Percentiles rank a stretch among this genome's conserved stretches.
Conservation (phyloP, 2,888 invertebrate species). For the Caenorhabditis doughertyi region DNA sequence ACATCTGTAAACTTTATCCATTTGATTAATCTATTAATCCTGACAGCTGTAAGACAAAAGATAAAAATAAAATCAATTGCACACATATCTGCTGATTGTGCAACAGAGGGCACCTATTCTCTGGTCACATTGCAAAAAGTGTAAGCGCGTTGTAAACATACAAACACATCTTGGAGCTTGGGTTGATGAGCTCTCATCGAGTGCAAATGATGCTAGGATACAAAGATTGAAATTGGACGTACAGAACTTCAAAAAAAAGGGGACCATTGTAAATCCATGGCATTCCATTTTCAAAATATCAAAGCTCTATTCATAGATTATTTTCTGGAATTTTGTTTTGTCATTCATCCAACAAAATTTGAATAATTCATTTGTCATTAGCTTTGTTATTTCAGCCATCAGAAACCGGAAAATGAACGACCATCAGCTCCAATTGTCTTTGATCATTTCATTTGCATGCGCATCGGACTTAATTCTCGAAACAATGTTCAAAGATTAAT, state of each 20-base stretch:
- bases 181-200: slow-evolving; percentile 42
- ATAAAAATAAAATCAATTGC: slow-evolving; percentile 25
- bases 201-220: slow-evolving; percentile 26
- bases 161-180: slow-evolving; percentile 32
- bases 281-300: no score
- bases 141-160: slow-evolving; percentile 37
- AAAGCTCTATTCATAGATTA: no score
- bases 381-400: slow-evolving; percentile 7
- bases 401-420: slow-evolving; percentile 32
- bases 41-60: slow-evolving; percentile 18
- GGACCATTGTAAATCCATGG: no score
- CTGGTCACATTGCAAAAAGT: slow-evolving; percentile 26
- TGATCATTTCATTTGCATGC: slow-evolving; percentile 73
- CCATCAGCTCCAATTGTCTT: slow-evolving; percentile 65
- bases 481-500: slow-evolving; percentile 72
- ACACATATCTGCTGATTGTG: slow-evolving; percentile 13
- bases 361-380: no score
- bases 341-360: background rate
- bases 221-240: background rate
- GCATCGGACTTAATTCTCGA: slow-evolving; percentile 68
- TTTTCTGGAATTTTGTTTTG: no score
- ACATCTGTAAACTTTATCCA: background rate
- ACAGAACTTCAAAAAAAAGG: background rate
- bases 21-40: slow-evolving; percentile 24
- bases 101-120: slow-evolving; percentile 35